A percentile compares a stretch with the other conserved stretches of the same genome.
These are phyloP conservation scores for Anoura caudifer DNA, from an alignment of 2,113 vertebrate genomes.

Conservation along the genomic window DNA sequence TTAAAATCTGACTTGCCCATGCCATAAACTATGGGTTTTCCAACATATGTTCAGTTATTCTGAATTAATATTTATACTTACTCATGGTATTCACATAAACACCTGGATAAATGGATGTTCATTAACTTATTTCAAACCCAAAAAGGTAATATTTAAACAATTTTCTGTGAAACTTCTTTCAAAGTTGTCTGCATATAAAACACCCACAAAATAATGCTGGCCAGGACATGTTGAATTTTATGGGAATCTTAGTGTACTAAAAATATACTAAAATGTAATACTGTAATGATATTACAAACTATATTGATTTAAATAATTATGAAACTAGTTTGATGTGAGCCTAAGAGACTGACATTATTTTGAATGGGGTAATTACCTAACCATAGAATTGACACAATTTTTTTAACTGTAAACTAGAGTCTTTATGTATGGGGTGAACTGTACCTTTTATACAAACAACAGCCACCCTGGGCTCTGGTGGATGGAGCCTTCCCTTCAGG, in stretches of 20 bases:
- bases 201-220: not conserved
- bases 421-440: not conserved
- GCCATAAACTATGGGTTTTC: not conserved
- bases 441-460: not conserved
- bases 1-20: not conserved
- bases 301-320: not conserved
- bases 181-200: not conserved
- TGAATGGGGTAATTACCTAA: not conserved
- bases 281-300: not conserved
- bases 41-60: not conserved
- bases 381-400: not conserved
- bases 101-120: not conserved
- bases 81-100: not conserved
- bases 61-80: not conserved
- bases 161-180: slow-evolving; percentile 6
- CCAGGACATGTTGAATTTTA: not conserved
- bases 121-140: not conserved
- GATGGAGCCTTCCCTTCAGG: not conserved
- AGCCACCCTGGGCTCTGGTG: rapidly evolving
- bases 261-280: not conserved
- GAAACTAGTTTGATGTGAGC: not conserved
- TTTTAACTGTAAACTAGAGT: not conserved
- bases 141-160: not conserved
- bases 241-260: not conserved
- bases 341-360: not conserved